These are phyloP conservation scores for Phthorimaea operculella DNA, from an alignment of 1,140 invertebrate genomes.

Conservation along the genomic window DNA sequence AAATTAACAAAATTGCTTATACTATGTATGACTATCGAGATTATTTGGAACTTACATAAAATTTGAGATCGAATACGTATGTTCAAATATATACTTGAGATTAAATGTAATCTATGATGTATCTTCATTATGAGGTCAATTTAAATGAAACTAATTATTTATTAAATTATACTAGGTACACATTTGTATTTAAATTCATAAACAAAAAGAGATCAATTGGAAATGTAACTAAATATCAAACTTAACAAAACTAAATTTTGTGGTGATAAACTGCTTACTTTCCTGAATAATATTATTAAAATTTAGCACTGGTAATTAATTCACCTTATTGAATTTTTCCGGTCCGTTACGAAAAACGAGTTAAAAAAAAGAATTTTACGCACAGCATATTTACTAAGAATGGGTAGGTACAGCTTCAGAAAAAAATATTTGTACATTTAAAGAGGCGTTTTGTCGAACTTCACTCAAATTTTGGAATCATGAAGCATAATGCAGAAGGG, in stretches of 20 bases:
- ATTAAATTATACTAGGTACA: constrained; percentile 51
- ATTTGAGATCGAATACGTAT: constrained; percentile 46
- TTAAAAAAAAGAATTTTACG: too few species aligned
- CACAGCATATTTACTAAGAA: constrained; percentile 7
- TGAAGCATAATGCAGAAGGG: constrained; percentile 45
- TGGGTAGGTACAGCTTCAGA: not conserved
- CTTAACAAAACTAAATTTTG: constrained; percentile 49
- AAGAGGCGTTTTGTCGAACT: constrained; percentile 60
- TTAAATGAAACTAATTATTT: constrained; percentile 26
- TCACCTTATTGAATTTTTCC: not conserved
- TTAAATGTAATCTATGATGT: constrained; percentile 33
- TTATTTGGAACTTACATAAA: constrained; percentile 62
- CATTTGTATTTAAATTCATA: constrained; percentile 43
- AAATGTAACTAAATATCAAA: constrained; percentile 52
- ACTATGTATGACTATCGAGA: constrained; percentile 48
- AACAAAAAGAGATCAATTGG: constrained; percentile 64
- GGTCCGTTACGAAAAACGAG: too few species aligned
- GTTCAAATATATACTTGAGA: constrained; percentile 13
- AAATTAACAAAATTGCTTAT: constrained; percentile 29
- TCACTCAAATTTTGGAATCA: constrained; percentile 54
- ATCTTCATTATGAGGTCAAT: constrained; percentile 5
- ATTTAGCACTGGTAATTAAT: constrained; percentile 17
- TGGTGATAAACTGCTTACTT: not conserved
- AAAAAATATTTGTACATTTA: constrained; percentile 3
- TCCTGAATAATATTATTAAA: constrained; percentile 4